phyloP scores from a whole-genome alignment of 2,888 invertebrate genomes.

The Acanthosepion esculentum region DNA sequence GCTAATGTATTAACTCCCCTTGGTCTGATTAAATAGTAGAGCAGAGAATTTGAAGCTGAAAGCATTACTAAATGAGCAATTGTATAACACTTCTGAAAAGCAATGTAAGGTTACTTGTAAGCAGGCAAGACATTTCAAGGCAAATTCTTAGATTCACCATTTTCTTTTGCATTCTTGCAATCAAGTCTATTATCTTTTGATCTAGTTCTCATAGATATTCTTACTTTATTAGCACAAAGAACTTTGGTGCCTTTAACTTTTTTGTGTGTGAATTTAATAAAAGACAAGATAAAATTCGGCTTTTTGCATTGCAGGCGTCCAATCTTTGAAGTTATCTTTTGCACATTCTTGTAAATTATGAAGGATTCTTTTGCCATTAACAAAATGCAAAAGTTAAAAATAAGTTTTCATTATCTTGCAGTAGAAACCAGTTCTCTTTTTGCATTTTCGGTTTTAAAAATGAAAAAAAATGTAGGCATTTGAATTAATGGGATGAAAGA shows the following conservation, averaged over 20 bases:
- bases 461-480: background rate
- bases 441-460: background rate
- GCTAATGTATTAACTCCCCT: background rate
- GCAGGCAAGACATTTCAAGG: background rate
- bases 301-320: background rate
- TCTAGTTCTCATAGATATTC: background rate
- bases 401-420: background rate
- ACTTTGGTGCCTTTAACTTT: background rate
- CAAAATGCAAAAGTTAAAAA: background rate
- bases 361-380: background rate
- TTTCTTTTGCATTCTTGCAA: background rate
- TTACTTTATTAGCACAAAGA: background rate
- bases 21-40: background rate
- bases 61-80: background rate
- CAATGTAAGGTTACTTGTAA: background rate
- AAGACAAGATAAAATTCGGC: background rate
- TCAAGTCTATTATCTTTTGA: background rate
- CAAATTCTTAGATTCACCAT: background rate
- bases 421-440: background rate
- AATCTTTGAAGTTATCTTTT: background rate
- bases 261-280: background rate
- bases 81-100: background rate
- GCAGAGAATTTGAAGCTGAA: background rate
- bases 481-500: constrained; percentile 2
- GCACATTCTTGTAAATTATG: background rate